Percentiles rank a stretch among this genome's conserved stretches.
Evolutionary conservation across 2,888 invertebrate genomes (phyloP).

Genomic region (Coremacera marginata): DNA sequence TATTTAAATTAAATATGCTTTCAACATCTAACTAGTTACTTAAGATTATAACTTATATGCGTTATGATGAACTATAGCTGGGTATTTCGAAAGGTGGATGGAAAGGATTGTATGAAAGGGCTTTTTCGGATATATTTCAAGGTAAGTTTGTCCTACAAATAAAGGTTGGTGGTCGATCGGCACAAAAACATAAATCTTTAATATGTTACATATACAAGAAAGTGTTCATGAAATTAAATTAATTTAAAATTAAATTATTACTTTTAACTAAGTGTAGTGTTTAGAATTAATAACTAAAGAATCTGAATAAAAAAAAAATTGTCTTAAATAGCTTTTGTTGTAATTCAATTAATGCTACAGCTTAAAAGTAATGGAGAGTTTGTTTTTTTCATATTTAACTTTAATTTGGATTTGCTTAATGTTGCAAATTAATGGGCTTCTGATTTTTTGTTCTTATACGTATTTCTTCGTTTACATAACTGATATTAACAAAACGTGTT

Average conservation of each 20-base stretch:
- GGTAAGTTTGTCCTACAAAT: background rate
- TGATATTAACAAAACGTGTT: slow-evolving; percentile 26
- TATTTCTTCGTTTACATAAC: slow-evolving; percentile 32
- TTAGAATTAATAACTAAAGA: background rate
- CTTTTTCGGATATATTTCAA: background rate
- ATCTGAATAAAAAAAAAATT: slow-evolving; percentile 18
- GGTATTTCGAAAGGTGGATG: background rate
- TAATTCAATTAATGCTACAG: slow-evolving; percentile 12
- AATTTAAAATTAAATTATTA: slow-evolving; percentile 14
- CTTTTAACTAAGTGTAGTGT: background rate
- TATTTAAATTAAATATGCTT: slow-evolving; percentile 1
- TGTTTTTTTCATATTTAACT: background rate
- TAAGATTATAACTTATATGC: background rate
- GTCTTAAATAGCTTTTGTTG: slow-evolving; percentile 25
- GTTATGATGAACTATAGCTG: slow-evolving; percentile 1
- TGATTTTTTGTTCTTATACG: slow-evolving; percentile 21
- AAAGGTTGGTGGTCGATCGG: slow-evolving; percentile 3
- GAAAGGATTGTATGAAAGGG: background rate
- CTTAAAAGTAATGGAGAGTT: slow-evolving; percentile 36
- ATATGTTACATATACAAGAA: slow-evolving; percentile 19
- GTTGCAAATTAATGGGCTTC: slow-evolving; percentile 10
- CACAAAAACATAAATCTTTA: background rate
- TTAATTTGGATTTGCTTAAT: background rate
- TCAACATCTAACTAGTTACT: slow-evolving; percentile 19
- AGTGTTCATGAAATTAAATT: slow-evolving; percentile 8